Evolutionary conservation across 2,113 vertebrate species (phyloP), one percentile per base, ranked within the genome.

Genomic region (Xiphias gladius): DNA sequence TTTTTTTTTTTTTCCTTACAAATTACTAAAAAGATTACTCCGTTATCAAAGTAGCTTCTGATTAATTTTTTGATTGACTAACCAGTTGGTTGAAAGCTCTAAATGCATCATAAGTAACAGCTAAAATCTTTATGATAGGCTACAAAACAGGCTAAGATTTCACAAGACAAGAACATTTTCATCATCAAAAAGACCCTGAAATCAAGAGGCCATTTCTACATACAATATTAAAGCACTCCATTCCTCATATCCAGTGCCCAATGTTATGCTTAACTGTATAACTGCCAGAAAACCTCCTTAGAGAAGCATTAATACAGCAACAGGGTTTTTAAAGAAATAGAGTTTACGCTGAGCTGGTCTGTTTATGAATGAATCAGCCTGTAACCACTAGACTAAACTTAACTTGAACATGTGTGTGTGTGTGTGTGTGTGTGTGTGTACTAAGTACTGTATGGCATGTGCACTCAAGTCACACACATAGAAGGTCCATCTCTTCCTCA

Each of bases 401-500:
- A 57, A 65, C 63, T 62, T 54, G 32, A 35, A 62, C 24, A 35
- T 74, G 48, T 22, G 50, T 52, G 10, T 70, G 32, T 73, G 76
- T 57, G 67, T 52, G 50, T 69, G 69, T 55, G 19, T 76, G 58
- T 69, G 24, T 64, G 55, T 73, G 26, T 69, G 63, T 76, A 30
- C 73, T 71, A n/a, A 52, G 78, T 63, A 54, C 20, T 39, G 32
- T 13, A 30, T 0, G 4, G 37, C 52, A 69, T 70, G n/a, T 63
- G 48, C 20, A 62, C 35, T 79, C 76, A 77, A 78, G 46, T 59
- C 79, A 78, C 76, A 66, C 61, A 67, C 50, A 73, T 41, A 79
- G n/a, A 77, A 8, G 26, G 73, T 30, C 63, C 67, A 46, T 69
- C 75, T 39, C 83, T 87, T 88, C 87, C 84, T 90, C 86, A 88